These are phyloP conservation scores for Tylochromis polylepis DNA, from an alignment of 2,113 vertebrate species.

Conservation along the genomic window DNA sequence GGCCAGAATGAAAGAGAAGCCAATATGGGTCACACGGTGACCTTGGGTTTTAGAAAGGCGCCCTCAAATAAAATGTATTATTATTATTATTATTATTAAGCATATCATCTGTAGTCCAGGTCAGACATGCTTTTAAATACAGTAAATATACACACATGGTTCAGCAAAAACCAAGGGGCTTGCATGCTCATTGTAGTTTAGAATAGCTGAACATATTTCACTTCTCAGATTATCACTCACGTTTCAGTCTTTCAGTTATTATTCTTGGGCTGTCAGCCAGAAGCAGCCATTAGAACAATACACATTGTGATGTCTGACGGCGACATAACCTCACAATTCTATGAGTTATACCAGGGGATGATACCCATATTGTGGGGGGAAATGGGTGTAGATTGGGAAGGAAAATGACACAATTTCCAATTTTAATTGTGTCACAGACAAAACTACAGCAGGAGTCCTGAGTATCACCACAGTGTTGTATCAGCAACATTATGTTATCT, in stretches of 20 bases:
- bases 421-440: conserved; percentile 36
- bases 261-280: conserved; percentile 29
- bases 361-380: conserved; percentile 48
- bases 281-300: conserved; percentile 57
- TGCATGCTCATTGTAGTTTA: not conserved
- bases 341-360: conserved; percentile 50
- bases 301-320: conserved; percentile 61
- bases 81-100: no score
- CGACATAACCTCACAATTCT: conserved; percentile 42
- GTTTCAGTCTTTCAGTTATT: conserved; percentile 1
- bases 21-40: not conserved
- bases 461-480: not conserved
- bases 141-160: not conserved
- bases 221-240: not conserved
- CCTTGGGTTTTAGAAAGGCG: no score
- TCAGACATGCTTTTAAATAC: not conserved
- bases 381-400: conserved; percentile 55
- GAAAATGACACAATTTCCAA: conserved; percentile 65
- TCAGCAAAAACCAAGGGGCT: not conserved
- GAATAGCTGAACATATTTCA: conserved; percentile 3
- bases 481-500: not conserved
- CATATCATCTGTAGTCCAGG: not conserved
- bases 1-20: not conserved
- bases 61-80: no score
- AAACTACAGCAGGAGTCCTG: not conserved